Evolutionary conservation across 2,797 vertebrate species (phyloP), one percentile per base, ranked within the genome.

Genomic region (Sebastes nivosus): DNA sequence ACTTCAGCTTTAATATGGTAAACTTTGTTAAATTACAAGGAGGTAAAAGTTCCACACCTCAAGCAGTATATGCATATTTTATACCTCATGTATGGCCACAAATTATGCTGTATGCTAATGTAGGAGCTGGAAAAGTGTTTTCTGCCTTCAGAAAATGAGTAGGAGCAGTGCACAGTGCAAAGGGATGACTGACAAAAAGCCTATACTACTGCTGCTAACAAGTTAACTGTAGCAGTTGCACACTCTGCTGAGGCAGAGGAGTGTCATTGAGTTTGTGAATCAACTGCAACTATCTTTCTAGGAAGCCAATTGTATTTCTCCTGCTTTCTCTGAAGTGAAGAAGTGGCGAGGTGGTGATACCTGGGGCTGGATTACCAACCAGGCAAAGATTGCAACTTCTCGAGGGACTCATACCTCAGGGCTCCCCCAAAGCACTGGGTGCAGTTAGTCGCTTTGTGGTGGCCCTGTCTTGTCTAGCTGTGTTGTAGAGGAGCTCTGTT

Each of bases 241-340:
- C 3, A 1, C 22, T 50, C n/a, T 16, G 63, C 30, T 36, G 27
- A 59, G 25, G n/a, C n/a, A 42, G 38, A 46, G 16, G 38, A 29
- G 3, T 34, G 24, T 2, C 27, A 11, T 27, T 60, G 25, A 50
- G 42, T 12, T 11, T 64, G 61, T 54, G 25, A 13, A 38, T 76
- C 24, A 10, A 34, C 24, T 27, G 14, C 16, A 14, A 8, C 5
- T n/a, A 72, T 66, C 2, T 18, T 16, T 60, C n/a, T 32, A 32
- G 30, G 50, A 55, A 46, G 58, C 32, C 72, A 79, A 29, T 50
- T 36, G n/a, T 25, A 34, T 73, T 32, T 84, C 70, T 73, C 25
- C 13, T 16, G 50, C 42, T 65, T 58, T 72, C 67, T 64, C 20
- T 57, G 25, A 50, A 25, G 25, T 60, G 38, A 59, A 54, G 27